Base-by-base conservation (phyloP, 2,888 invertebrate species). In the Chalcosyrphus nemorum region DNA sequence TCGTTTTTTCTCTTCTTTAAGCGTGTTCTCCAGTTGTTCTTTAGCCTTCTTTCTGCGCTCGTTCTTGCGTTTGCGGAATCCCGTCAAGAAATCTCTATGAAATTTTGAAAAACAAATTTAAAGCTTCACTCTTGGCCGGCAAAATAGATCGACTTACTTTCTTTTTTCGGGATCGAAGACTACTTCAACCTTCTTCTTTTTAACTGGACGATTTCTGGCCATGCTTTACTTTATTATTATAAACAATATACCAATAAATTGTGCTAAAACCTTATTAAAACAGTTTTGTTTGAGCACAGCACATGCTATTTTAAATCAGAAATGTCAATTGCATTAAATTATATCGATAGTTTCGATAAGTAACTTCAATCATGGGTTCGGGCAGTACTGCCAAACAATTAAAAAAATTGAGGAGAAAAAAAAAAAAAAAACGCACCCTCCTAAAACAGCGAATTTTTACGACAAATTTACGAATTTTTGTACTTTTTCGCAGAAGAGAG, bases 61-160 rank as follows among this genome's bases (percentile, higher is more conserved):
- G 50, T 95, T 90, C 89, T 97, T 97, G 85, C 97, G 92, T 92
- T 96, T 96, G 52, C 94, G 95, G 89, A 97, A 97, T 1, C 97
- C 96, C 86, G 95, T 95, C 27, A 97, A 91, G 89, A 95, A 97
- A 52, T 96, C 96, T 88, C 96, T 96, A 76, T 21, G 2, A 21
- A 15, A 59, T 6, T 15, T 50, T 1, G 59, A 15, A 43, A 63
- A 45, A 2, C 43, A 50, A 45, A 45, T 4, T 45, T 61, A 2
- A 9, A 2, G 24, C 24, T n/a, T n/a, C n/a, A 56, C n/a, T n/a
- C 6, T n/a, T 9, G n/a, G n/a, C n/a, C n/a, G n/a, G n/a, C 5
- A 4, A 11, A 47, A 9, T 1, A 13, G 15, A 13, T 47, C 88
- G 9, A 43, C 88, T 90, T 91, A 94, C 94, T 92, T 93, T 89